Base-by-base conservation (phyloP, 1,140 invertebrate genomes). In the Aleiodes sp. region DNA sequence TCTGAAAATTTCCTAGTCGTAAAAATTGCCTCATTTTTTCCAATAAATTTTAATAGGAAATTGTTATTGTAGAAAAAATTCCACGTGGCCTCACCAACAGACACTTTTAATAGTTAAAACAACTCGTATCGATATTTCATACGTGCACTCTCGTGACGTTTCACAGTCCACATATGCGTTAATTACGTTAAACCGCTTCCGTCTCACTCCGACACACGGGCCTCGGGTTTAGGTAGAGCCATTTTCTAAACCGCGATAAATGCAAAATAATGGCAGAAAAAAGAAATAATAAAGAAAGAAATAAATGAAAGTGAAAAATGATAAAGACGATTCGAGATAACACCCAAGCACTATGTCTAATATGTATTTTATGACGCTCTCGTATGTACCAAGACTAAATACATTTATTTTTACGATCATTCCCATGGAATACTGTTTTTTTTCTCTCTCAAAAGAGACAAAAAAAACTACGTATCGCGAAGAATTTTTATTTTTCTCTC, bases 261-360 rank as follows among this genome's bases (percentile, higher is more conserved):
- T 24, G 4, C 21, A 26, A 52, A 52, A 52, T 6, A 52, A 52
- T n/a, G n/a, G n/a, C n/a, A n/a, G n/a, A n/a, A n/a, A n/a, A n/a
- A n/a, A n/a, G n/a, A n/a, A n/a, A n/a, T n/a, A n/a, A n/a, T n/a
- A 52, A 24, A 46, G 24, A 52, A 9, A 24, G 21, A 52, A 52
- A 52, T n/a, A n/a, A n/a, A 41, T 7, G 16, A 24, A 52, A 52
- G 46, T 52, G 46, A 52, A 52, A 52, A 52, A 52, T 52, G 46
- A 52, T 52, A 52, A 52, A 52, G 46, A 16, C 19, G 21, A 52
- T 52, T 16, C 12, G 46, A 52, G 46, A 52, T 52, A 52, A 24
- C n/a, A n/a, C n/a, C n/a, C 46, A 52, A 21, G 7, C 7, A 21
- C 46, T 24, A 52, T n/a, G 46, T 21, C 46, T 52, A 52, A 52